Base-by-base conservation (phyloP, 2,888 invertebrate species). In the Eueremaeus valkanovi region DNA sequence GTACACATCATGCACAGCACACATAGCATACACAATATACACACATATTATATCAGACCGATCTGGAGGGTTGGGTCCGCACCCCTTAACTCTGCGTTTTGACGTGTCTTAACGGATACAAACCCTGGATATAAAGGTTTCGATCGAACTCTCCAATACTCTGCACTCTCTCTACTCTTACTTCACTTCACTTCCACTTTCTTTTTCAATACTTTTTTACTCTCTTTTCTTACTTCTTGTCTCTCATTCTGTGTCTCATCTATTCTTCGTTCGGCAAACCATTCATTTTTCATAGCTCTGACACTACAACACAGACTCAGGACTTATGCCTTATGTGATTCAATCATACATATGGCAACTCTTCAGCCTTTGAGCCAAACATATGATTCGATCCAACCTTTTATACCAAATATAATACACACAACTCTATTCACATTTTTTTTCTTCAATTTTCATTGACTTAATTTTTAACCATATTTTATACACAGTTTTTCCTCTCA, bases 41-140 rank as follows among this genome's bases (percentile, higher is more conserved):
- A 24, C 29, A 27, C 21, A 58, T 58, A 58, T 58, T 8, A 68
- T 68, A 68, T 68, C 68, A 40, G 63, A 40, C 40, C 68, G 36
- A 68, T 68, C 68, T 40, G 36, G 16, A 68, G 68, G 68, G 68
- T 68, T 68, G 68, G 68, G 68, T 68, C 68, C 40, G 68, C 68
- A 68, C 68, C 68, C 68, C 68, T 68, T 68, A 68, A 68, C 68
- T 68, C 68, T 40, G 68, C 68, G 68, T 68, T 68, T 68, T 68
- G 68, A 68, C 68, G 16, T 68, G 40, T 40, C 36, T 36, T 68
- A 68, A 68, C 40, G 40, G 40, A 68, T 68, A 68, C 68, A 40
- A 40, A 68, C 68, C 68, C 31, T 29, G 68, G 66, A 68, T 68
- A 68, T 68, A 68, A 68, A 68, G 68, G 68, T 42, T 68, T 61